Evolutionary conservation across 2,113 vertebrate species (phyloP).

Genomic region (Globicephala melas): DNA sequence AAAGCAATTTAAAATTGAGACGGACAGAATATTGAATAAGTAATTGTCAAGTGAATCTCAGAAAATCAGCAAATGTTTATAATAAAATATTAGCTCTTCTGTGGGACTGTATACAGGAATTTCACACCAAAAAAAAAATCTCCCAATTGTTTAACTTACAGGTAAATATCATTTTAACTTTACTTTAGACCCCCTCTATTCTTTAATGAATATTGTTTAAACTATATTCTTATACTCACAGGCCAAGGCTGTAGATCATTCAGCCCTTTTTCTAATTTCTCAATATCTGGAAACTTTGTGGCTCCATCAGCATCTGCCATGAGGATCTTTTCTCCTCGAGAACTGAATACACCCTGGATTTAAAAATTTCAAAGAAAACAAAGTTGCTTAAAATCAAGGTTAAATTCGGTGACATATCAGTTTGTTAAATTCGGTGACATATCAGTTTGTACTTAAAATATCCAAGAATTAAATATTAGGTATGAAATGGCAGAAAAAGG

Average conservation of each 20-base stretch:
- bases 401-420: not conserved
- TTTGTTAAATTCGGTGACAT: not conserved
- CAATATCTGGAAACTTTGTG: slow-evolving; percentile 94
- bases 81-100: not conserved
- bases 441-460: not conserved
- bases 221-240: slow-evolving; percentile 80
- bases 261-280: slow-evolving; percentile 93
- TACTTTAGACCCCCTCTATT: not conserved
- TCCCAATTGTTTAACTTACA: not conserved
- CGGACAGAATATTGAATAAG: not conserved
- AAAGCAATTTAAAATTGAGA: not conserved
- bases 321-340: slow-evolving; percentile 89
- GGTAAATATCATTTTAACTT: not conserved
- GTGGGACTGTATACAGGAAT: not conserved
- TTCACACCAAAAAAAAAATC: not conserved
- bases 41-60: not conserved
- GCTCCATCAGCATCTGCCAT: slow-evolving; percentile 99
- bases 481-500: not conserved
- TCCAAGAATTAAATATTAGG: not conserved
- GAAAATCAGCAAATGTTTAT: not conserved
- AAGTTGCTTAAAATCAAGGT: not conserved
- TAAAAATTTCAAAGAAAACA: slow-evolving; percentile 27
- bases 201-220: not conserved
- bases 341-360: slow-evolving; percentile 91
- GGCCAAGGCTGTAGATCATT: slow-evolving; percentile 86